Evolutionary conservation across 2,888 invertebrate species (phyloP).

Genomic region (Brenthis ino): DNA sequence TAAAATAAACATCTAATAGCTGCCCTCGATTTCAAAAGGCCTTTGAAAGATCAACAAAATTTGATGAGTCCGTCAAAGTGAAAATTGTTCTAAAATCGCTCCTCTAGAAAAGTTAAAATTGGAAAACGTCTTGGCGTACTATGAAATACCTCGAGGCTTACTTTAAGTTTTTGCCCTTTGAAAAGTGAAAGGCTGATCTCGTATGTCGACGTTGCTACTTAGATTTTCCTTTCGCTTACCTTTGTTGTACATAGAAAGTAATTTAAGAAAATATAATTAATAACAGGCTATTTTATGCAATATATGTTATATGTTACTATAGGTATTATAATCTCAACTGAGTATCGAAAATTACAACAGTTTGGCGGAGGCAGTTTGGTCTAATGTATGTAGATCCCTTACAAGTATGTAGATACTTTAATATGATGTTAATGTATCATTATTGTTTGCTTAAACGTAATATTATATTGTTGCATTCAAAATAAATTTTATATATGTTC

Average conservation of each 20-base stretch:
- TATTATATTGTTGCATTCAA: too few relatives aligned
- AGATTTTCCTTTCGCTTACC: constrained; percentile 34
- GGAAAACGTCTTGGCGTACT: constrained; percentile 74
- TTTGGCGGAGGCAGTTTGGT: too few relatives aligned
- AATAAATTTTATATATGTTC: too few relatives aligned
- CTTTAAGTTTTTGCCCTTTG: constrained; percentile 71
- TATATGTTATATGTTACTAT: too few relatives aligned
- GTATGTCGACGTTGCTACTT: constrained; percentile 49
- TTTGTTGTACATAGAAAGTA: constrained; percentile 26
- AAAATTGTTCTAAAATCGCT: constrained; percentile 70
- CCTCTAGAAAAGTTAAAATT: constrained; percentile 74
- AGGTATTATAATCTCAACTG: too few relatives aligned
- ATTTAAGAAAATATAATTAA: constrained; percentile 12
- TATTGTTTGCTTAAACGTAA: too few relatives aligned
- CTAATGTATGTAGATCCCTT: too few relatives aligned
- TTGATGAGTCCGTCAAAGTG: constrained; percentile 68
- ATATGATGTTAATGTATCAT: too few relatives aligned
- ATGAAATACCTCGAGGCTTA: constrained; percentile 72
- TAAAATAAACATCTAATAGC: constrained; percentile 23
- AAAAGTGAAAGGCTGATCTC: constrained; percentile 68
- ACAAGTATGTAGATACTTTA: too few relatives aligned
- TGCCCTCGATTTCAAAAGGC: constrained; percentile 31
- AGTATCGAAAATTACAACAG: too few relatives aligned
- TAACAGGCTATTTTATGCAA: constrained; percentile 1
- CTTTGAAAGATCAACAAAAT: constrained; percentile 66